phyloP scores from a whole-genome alignment of 2,888 invertebrate genomes.

The Dryobotodes eremita region DNA sequence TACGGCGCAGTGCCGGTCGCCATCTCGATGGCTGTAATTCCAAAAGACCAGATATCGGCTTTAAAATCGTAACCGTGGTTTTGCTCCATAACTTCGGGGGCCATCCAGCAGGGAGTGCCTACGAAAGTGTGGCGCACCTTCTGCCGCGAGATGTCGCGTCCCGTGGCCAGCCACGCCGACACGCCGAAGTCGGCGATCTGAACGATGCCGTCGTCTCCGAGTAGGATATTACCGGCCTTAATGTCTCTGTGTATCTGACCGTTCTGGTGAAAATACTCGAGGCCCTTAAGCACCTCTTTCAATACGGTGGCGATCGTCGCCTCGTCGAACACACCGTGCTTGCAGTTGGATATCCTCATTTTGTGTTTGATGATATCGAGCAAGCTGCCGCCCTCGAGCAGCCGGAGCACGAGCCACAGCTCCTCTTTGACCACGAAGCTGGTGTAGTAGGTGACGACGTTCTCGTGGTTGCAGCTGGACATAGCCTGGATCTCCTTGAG shows the following conservation, averaged over 20 bases:
- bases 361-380: constrained; percentile 98
- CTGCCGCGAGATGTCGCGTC: constrained; percentile 98
- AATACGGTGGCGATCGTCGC: constrained; percentile 99
- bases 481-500: constrained; percentile 98
- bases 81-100: constrained; percentile 99
- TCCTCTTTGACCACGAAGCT: constrained; percentile 99
- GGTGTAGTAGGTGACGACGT: constrained; percentile 99
- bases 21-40: constrained; percentile 99
- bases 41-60: constrained; percentile 95
- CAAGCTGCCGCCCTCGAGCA: constrained; percentile 98
- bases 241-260: constrained; percentile 98
- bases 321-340: constrained; percentile 99
- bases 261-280: constrained; percentile 99
- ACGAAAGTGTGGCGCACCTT: constrained; percentile 99
- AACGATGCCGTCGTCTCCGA: constrained; percentile 99
- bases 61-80: constrained; percentile 99
- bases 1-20: constrained; percentile 99
- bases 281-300: constrained; percentile 98
- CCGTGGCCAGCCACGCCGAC: constrained; percentile 99
- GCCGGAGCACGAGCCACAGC: constrained; percentile 98
- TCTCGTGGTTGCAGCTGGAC: constrained; percentile 99
- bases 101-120: constrained; percentile 99
- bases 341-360: constrained; percentile 97
- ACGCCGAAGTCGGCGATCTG: constrained; percentile 99
- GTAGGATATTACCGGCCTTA: constrained; percentile 93